A percentile compares a stretch with the other conserved stretches of the same genome.
Evolutionary conservation across 2,888 invertebrate genomes (phyloP).

Genomic region (Eupithecia exiguata): DNA sequence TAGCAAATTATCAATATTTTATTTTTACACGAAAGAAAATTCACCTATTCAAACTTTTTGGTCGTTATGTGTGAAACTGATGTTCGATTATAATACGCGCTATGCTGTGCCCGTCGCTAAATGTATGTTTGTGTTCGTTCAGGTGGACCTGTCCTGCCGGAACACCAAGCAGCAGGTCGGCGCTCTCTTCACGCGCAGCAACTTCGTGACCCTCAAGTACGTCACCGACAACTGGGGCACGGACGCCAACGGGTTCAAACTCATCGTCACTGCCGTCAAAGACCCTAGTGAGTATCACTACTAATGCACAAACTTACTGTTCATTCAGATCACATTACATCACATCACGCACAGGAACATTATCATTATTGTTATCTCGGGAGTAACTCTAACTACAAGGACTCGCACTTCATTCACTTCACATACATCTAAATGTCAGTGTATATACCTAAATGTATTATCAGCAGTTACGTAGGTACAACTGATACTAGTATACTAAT

Average conservation of each 20-base stretch:
- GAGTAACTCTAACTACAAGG: not conserved
- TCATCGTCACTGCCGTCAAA: conserved; percentile 97
- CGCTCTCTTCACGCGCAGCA: conserved; percentile 94
- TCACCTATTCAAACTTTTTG: too few relatives aligned
- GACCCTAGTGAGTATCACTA: conserved; percentile 91
- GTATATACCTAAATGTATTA: too few relatives aligned
- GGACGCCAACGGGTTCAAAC: conserved; percentile 94
- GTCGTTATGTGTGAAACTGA: too few relatives aligned
- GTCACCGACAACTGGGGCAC: conserved; percentile 97
- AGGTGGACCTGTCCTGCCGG: conserved; percentile 96
- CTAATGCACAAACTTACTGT: conserved; percentile 1
- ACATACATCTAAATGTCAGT: not conserved
- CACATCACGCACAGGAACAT: not conserved
- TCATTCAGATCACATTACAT: not conserved
- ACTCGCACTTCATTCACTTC: not conserved
- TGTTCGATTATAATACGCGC: too few relatives aligned
- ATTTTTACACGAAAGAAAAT: too few relatives aligned
- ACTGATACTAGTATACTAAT: not conserved
- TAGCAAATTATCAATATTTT: too few relatives aligned
- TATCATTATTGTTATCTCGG: not conserved
- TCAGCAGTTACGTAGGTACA: too few relatives aligned
- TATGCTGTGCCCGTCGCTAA: too few relatives aligned
- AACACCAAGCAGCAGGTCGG: conserved; percentile 95
- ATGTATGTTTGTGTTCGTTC: conserved; percentile 53
- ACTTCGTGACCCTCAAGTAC: conserved; percentile 96